Evolutionary conservation across 2,888 invertebrate genomes (phyloP).

Genomic region (Sarcophaga subvicina): DNA sequence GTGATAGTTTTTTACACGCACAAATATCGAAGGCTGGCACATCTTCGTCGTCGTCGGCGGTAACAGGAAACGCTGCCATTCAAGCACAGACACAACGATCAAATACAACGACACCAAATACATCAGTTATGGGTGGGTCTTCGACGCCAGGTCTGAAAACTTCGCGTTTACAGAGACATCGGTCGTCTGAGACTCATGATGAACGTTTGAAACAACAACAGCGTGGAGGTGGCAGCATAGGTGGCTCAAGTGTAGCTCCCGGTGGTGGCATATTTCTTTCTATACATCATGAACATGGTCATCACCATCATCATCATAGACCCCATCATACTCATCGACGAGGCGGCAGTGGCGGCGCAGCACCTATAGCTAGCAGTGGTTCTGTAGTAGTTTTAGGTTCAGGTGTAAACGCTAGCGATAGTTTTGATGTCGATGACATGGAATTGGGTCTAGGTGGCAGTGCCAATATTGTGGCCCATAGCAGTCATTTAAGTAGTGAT

Average conservation of each 20-base stretch:
- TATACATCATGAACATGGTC: slow-evolving; percentile 76
- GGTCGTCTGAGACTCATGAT: slow-evolving; percentile 81
- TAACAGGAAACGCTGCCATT: slow-evolving; percentile 68
- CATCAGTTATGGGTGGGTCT: slow-evolving; percentile 11
- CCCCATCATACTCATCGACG: slow-evolving; percentile 70
- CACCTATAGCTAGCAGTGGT: slow-evolving; percentile 71
- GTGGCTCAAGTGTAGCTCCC: slow-evolving; percentile 23
- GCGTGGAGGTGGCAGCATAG: slow-evolving; percentile 68
- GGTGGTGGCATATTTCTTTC: slow-evolving; percentile 74
- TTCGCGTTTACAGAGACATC: slow-evolving; percentile 80
- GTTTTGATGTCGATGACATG: slow-evolving; percentile 74
- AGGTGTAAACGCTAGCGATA: slow-evolving; percentile 62
- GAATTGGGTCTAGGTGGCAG: slow-evolving; percentile 75
- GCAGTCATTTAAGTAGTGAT: slow-evolving; percentile 64
- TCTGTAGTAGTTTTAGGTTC: slow-evolving; percentile 60
- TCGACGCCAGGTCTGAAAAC: slow-evolving; percentile 78
- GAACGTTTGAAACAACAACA: slow-evolving; percentile 79
- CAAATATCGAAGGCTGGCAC: slow-evolving; percentile 69
- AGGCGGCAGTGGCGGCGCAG: slow-evolving; percentile 72
- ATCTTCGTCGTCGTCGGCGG: slow-evolving; percentile 56
- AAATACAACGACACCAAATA: slow-evolving; percentile 57
- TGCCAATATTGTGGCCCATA: slow-evolving; percentile 72
- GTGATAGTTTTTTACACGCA: slow-evolving; percentile 76
- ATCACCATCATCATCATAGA: slow-evolving; percentile 73
- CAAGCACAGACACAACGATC: slow-evolving; percentile 62